phyloP scores from a whole-genome alignment of 2,888 invertebrate genomes.

The Odontomyia ornata region DNA sequence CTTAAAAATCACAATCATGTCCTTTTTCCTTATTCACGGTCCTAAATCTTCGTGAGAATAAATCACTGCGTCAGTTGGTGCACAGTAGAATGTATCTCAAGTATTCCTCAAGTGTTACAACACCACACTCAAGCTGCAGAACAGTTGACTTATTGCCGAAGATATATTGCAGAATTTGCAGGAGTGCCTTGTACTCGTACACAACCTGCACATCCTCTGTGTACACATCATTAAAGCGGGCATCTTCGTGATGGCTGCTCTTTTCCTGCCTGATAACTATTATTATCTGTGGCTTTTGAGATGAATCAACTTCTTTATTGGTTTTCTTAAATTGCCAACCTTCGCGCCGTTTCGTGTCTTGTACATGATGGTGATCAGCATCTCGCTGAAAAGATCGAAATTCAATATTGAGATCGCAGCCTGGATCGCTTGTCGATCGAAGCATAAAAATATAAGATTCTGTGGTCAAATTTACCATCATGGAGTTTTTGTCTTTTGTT shows the following conservation, averaged over 20 bases:
- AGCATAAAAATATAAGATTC: slow-evolving; percentile 19
- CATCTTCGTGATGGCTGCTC: slow-evolving; percentile 42
- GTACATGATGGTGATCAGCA: slow-evolving; percentile 16
- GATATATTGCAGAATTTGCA: slow-evolving; percentile 26
- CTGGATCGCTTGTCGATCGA: slow-evolving; percentile 3
- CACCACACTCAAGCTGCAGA: background rate
- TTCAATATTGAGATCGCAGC: slow-evolving; percentile 36
- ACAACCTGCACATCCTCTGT: slow-evolving; percentile 35
- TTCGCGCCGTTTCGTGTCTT: slow-evolving; percentile 13
- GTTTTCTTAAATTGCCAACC: slow-evolving; percentile 43
- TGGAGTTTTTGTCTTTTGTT: background rate
- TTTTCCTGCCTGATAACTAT: slow-evolving; percentile 41
- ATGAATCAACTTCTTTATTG: slow-evolving; percentile 44
- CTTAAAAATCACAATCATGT: too few relatives aligned
- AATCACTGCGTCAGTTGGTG: background rate
- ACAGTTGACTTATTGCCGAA: slow-evolving; percentile 35
- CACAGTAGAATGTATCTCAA: background rate
- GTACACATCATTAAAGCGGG: slow-evolving; percentile 42
- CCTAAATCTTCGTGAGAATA: background rate
- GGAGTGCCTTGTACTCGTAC: slow-evolving; percentile 29
- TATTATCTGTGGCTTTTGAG: slow-evolving; percentile 42
- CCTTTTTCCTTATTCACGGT: too few relatives aligned
- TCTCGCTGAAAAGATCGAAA: slow-evolving; percentile 20
- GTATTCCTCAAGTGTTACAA: slow-evolving; percentile 20
- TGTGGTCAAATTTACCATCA: slow-evolving; percentile 17